Evolutionary conservation across 92 coral and sea anemone genomes (phyloP).

Genomic region (Parazoanthus darwini): DNA sequence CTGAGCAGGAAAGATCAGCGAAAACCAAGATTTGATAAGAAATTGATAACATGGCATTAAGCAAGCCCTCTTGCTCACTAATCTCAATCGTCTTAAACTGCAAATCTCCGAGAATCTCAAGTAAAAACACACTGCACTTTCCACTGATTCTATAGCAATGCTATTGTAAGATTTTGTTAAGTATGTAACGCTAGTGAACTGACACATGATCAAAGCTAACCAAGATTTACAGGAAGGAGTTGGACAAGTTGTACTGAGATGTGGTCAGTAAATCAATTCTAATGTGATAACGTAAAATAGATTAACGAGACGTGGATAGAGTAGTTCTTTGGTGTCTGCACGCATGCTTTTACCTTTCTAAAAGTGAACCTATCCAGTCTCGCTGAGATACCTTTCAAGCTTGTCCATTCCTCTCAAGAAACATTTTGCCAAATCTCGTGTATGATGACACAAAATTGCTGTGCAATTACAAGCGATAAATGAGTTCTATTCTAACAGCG

Average conservation of each 20-base stretch:
- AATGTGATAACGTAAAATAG: slow-evolving; percentile 39
- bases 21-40: slow-evolving; percentile 18
- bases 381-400: background rate
- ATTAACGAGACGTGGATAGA: slow-evolving; percentile 14
- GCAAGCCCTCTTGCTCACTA: slow-evolving; percentile 13
- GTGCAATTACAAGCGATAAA: slow-evolving; percentile 49
- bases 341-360: slow-evolving; percentile 8
- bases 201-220: background rate
- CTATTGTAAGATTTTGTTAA: background rate
- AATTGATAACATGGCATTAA: slow-evolving; percentile 32
- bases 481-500: slow-evolving; percentile 40
- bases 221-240: slow-evolving; percentile 38
- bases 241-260: slow-evolving; percentile 18
- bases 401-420: slow-evolving; percentile 13
- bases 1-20: slow-evolving; percentile 24
- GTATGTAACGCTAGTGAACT: background rate
- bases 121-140: background rate
- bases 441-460: slow-evolving; percentile 34
- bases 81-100: slow-evolving; percentile 10
- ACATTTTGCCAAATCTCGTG: slow-evolving; percentile 26
- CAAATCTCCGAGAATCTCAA: slow-evolving; percentile 14
- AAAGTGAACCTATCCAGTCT: background rate
- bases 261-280: slow-evolving; percentile 44
- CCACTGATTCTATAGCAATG: background rate
- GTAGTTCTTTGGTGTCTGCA: slow-evolving; percentile 9